Percentiles rank a stretch among this genome's conserved stretches.
Evolutionary conservation across 1,140 invertebrate species (phyloP).

Genomic region (Lordiphosa stackelbergi): DNA sequence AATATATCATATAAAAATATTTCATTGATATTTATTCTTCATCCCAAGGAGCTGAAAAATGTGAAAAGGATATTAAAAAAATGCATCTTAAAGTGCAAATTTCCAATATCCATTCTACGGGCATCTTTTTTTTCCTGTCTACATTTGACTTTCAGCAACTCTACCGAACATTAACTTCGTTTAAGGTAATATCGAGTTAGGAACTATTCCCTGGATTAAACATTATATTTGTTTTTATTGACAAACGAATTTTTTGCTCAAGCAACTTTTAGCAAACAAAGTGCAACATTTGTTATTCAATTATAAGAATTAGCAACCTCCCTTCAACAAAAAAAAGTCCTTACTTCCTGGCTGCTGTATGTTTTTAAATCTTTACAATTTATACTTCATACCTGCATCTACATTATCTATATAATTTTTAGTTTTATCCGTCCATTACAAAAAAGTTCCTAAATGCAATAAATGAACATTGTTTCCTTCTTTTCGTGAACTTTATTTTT

Average conservation of each 20-base stretch:
- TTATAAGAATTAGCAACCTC: constrained; percentile 2
- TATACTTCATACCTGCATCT: constrained; percentile 2
- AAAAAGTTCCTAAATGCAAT: constrained; percentile 74
- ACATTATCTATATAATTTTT: constrained; percentile 63
- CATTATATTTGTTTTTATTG: not conserved
- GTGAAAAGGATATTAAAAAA: too few species aligned
- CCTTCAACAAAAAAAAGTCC: not conserved
- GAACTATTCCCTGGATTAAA: too few species aligned
- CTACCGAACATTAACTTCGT: too few species aligned
- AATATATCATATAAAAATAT: too few species aligned
- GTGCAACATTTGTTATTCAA: constrained; percentile 10
- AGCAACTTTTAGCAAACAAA: constrained; percentile 2
- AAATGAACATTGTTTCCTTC: constrained; percentile 58
- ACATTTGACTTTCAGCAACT: too few species aligned
- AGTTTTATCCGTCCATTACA: constrained; percentile 73
- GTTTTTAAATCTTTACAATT: not conserved
- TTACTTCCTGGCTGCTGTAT: constrained; percentile 1
- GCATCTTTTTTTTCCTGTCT: too few species aligned
- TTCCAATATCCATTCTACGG: too few species aligned
- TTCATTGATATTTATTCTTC: too few species aligned
- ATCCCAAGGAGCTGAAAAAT: too few species aligned
- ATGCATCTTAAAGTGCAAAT: too few species aligned
- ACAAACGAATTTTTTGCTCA: constrained; percentile 12
- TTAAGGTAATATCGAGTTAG: too few species aligned
- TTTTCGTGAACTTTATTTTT: not conserved